A percentile compares a stretch with the other conserved stretches of the same genome.
Conservation (phyloP, 2,113 vertebrate genomes). For the Xyliphius kryptos region DNA sequence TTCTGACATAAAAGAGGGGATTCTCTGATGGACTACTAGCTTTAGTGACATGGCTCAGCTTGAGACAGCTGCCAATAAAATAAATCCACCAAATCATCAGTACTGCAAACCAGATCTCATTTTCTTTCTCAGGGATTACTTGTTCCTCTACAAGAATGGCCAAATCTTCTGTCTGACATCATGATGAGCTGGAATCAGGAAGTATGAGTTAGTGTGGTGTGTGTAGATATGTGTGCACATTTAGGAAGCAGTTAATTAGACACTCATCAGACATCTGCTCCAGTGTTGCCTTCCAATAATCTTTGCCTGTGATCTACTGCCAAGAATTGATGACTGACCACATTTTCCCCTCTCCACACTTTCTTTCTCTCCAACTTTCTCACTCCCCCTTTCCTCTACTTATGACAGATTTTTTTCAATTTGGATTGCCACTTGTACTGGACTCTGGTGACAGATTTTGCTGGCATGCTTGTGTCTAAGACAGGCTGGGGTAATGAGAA, state of each 20-base stretch:
- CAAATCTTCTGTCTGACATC: no score
- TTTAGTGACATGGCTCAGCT: no score
- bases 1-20: no score
- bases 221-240: slow-evolving; percentile 2
- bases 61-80: no score
- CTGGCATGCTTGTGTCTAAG: slow-evolving; percentile 47
- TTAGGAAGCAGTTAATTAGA: slow-evolving; percentile 75
- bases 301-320: slow-evolving; percentile 67
- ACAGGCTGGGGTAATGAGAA: slow-evolving; percentile 52
- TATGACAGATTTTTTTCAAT: slow-evolving; percentile 59
- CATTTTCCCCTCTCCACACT: slow-evolving; percentile 50
- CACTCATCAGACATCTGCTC: slow-evolving; percentile 76
- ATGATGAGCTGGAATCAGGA: slow-evolving; percentile 16
- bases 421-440: slow-evolving; percentile 55
- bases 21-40: no score
- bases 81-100: no score
- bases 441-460: slow-evolving; percentile 60
- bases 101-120: no score
- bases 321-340: slow-evolving; percentile 75
- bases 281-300: slow-evolving; percentile 72
- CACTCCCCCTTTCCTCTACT: slow-evolving; percentile 37
- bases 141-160: no score
- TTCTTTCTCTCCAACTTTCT: slow-evolving; percentile 48
- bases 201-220: slow-evolving; percentile 18
- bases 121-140: no score